Percentiles rank a stretch among this genome's conserved stretches.
Conservation (phyloP, 2,888 invertebrate species). For the Drosophila engyochracea region DNA sequence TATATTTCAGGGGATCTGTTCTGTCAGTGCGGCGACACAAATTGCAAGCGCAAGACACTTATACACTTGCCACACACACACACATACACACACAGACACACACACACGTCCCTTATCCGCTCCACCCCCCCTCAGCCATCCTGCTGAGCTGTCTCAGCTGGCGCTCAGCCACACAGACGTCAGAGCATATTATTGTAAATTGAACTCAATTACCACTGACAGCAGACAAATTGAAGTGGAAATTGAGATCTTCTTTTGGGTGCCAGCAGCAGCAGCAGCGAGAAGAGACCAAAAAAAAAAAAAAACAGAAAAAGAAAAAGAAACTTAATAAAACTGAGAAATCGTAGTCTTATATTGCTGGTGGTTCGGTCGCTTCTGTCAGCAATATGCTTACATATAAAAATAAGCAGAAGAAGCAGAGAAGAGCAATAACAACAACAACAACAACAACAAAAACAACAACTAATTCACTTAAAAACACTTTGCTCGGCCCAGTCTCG, state of each 20-base stretch:
- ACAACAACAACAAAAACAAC: conserved; percentile 27
- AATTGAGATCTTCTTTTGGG: conserved; percentile 83
- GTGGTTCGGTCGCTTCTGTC: conserved; percentile 5
- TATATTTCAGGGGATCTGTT: conserved; percentile 14
- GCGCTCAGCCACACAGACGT: conserved; percentile 76
- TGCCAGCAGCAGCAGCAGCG: conserved; percentile 22
- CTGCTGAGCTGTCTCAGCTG: conserved; percentile 49
- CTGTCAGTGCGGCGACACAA: conserved; percentile 59
- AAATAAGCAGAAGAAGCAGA: conserved; percentile 11
- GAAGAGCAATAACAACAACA: conserved; percentile 9
- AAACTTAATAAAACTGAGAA: conserved; percentile 71
- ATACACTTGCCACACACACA: conserved; percentile 53
- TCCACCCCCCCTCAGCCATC: not conserved
- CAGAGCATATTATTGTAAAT: conserved; percentile 83
- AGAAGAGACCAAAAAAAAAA: conserved; percentile 14
- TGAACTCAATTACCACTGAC: conserved; percentile 84
- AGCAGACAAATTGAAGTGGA: conserved; percentile 85
- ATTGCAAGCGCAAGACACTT: conserved; percentile 77
- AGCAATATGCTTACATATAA: conserved; percentile 17
- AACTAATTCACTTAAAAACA: conserved; percentile 79
- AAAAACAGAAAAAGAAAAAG: not conserved
- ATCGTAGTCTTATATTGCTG: conserved; percentile 36
- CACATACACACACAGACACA: conserved; percentile 12
- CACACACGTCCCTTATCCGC: conserved; percentile 12
- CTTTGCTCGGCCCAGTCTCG: conserved; percentile 65